Evolutionary conservation across 2,797 vertebrate species (phyloP), one percentile per base, ranked within the genome.

Genomic region (Hydrocynus forskahlii): DNA sequence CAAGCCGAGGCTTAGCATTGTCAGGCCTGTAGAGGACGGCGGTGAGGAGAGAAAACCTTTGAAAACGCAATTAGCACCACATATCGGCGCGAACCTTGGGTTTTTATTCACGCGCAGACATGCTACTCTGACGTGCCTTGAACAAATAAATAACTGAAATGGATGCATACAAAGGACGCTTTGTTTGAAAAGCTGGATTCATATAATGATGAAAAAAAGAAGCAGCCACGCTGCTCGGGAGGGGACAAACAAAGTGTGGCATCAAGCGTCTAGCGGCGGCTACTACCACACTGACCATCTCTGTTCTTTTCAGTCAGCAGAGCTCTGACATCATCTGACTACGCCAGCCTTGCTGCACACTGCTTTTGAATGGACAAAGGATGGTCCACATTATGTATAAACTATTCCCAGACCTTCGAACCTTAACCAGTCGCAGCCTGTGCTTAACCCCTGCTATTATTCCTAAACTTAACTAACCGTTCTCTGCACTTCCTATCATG

Each of bases 281-380:
- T 81, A 25, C 48, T 17, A 57, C 73, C n/a, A 77, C 48, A 77
- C 64, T 80, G 80, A 72, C 82, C 74, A 35, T 38, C 82, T 75
- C 73, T 81, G 81, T 82, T 82, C 75, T 55, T 67, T 73, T 82
- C 48, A 69, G 81, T 75, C 76, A 66, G 80, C 70, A 60, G 77
- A 72, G 71, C 50, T 84, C 71, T 85, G 83, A 84, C 83, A 84
- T 86, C 85, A 86, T 82, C 85, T n/a, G 70, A 70, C 85, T 75
- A 76, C 67, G 81, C 70, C 80, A 59, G 45, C 68, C 75, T 73
- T 9, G 62, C 70, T 29, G 60, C 55, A 52, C 48, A 63, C 75
- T 43, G 73, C 74, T 29, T 72, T 25, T 80, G 76, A 69, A 71
- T 69, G 75, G 50, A 75, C 83, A 69, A 59, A 78, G 74, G 54